These are phyloP conservation scores for Rotaria sp. DNA, from an alignment of 2,888 invertebrate genomes.

Conservation along the genomic window DNA sequence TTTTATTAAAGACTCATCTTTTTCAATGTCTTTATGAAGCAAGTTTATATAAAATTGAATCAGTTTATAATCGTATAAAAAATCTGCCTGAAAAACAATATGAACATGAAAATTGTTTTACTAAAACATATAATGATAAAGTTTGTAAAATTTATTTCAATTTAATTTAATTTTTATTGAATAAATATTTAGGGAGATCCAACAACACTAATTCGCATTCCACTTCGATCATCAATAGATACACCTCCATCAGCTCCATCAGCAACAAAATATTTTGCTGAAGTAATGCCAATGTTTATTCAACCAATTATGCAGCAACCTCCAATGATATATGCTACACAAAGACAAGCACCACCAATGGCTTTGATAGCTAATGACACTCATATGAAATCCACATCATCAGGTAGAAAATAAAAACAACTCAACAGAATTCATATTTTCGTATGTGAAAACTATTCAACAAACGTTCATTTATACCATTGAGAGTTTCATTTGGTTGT, in stretches of 20 bases:
- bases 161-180: neutral
- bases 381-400: neutral
- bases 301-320: neutral
- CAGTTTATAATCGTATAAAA: neutral
- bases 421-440: neutral
- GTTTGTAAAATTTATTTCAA: neutral
- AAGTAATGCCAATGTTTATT: neutral
- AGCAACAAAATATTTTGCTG: neutral
- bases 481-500: too few relatives aligned
- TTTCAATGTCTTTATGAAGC: constrained; percentile 29
- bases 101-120: neutral
- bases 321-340: neutral
- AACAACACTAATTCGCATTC: neutral
- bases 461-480: too few relatives aligned
- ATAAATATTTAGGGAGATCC: neutral
- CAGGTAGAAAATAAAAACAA: neutral
- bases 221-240: neutral
- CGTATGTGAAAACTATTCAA: rapidly evolving
- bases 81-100: neutral
- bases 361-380: neutral
- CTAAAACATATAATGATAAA: neutral
- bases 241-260: neutral
- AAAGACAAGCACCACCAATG: neutral
- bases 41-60: constrained; percentile 31
- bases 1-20: neutral